These are phyloP conservation scores for Eucidaris tribuloides DNA, from an alignment of 35 echinoderm and acorn worm species.

Conservation along the genomic window DNA sequence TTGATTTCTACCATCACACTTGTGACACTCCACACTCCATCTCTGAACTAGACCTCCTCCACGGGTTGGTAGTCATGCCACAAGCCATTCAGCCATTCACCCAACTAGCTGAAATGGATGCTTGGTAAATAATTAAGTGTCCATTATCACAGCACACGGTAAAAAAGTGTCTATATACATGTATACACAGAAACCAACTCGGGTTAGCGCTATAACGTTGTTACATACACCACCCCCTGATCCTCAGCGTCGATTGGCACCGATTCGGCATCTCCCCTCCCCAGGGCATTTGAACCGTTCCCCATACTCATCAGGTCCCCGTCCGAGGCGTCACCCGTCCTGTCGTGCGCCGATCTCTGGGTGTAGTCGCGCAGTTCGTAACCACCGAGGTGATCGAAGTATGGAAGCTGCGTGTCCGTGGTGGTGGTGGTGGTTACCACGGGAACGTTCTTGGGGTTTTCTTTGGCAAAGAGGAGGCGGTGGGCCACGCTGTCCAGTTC, in stretches of 20 bases:
- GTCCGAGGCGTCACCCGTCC: neutral
- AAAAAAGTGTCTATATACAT: conserved; percentile 11
- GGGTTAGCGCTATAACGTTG: conserved; percentile 56
- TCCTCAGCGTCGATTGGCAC: conserved; percentile 35
- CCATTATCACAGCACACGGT: conserved; percentile 19
- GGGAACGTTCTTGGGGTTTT: neutral
- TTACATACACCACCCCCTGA: conserved; percentile 66
- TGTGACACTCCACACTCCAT: neutral
- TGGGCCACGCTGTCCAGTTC: conserved; percentile 86
- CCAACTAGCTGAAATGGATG: neutral
- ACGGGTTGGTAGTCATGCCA: neutral
- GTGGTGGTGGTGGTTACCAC: conserved; percentile 23
- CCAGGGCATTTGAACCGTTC: neutral
- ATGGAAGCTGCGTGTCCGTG: conserved; percentile 84
- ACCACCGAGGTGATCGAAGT: conserved; percentile 97
- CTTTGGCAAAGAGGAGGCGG: conserved; percentile 51
- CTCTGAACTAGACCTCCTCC: neutral
- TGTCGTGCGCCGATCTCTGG: conserved; percentile 56
- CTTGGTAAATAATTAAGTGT: neutral
- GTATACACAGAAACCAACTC: neutral
- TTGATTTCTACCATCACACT: neutral
- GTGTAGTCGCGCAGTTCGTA: conserved; percentile 98
- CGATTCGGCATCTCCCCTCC: neutral
- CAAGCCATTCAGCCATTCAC: neutral
- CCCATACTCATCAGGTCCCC: neutral